Percentiles rank a stretch among this genome's conserved stretches.
These are phyloP conservation scores for Zoanthus sociatus DNA, from an alignment of 92 coral and sea anemone genomes.

Conservation along the genomic window DNA sequence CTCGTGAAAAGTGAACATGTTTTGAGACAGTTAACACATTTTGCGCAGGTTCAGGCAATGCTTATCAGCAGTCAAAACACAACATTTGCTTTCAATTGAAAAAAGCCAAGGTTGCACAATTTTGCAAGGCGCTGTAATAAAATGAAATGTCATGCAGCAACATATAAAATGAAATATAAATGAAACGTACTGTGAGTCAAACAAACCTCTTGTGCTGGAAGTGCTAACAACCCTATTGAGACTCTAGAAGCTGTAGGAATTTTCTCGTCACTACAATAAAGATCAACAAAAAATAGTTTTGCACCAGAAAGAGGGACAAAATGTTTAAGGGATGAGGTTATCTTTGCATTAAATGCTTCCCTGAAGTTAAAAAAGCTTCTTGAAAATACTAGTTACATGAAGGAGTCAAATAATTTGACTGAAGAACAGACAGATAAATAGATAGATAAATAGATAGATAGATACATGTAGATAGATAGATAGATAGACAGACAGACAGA, in stretches of 20 bases:
- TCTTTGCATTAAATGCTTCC: not conserved
- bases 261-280: constrained; percentile 2
- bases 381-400: constrained; percentile 9
- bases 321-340: constrained; percentile 2
- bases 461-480: not conserved
- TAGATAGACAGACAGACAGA: constrained; percentile 1
- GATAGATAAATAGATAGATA: constrained; percentile 3
- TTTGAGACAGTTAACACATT: constrained; percentile 30
- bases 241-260: constrained; percentile 12
- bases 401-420: not conserved
- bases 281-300: constrained; percentile 6
- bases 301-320: constrained; percentile 11
- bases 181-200: constrained; percentile 5
- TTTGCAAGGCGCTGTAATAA: constrained; percentile 9
- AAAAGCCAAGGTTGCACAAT: constrained; percentile 9
- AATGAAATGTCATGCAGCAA: constrained; percentile 8
- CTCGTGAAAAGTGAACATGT: constrained; percentile 25
- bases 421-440: constrained; percentile 4
- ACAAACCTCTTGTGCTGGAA: constrained; percentile 13
- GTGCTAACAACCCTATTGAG: constrained; percentile 6
- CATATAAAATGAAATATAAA: constrained; percentile 3
- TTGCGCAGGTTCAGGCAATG: constrained; percentile 27
- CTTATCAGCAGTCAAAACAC: constrained; percentile 12
- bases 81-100: constrained; percentile 6
- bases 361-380: constrained; percentile 6